Base-by-base conservation (phyloP, 2,113 vertebrate species). In the Onychostoma macrolepis region DNA sequence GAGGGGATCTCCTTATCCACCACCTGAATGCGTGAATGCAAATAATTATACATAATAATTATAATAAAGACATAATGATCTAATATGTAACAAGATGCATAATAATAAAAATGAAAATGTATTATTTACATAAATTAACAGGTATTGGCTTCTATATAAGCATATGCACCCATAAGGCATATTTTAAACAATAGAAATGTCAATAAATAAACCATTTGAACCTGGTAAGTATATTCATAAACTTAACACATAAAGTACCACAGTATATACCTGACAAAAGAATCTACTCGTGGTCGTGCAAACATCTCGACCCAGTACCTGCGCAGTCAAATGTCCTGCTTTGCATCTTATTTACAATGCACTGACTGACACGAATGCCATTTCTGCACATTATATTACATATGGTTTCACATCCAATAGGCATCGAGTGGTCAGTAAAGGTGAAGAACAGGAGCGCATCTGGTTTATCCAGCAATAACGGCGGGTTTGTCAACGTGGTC, bases 301-400 rank as follows among this genome's bases (percentile, higher is more conserved):
- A 30, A 30, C 17, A 61, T 61, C 10, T 61, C 21, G 24, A 61
- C 8, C 4, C 48, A 58, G 38, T 10, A 45, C 41, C 63, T 83
- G 81, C 63, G 81, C 80, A 26, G 21, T 30, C 26, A 50, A 1
- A 65, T 33, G 0, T 21, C 10, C 41, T 33, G 63, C 4, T 83
- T 83, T 83, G 38, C 80, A 71, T 81, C 28, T 82, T 65, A 33
- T 50, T 71, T 36, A 83, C 81, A 24, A 48, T 48, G 61, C n/a
- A 24, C 26, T 21, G 75, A 48, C 48, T 48, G 45, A 4, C 13
- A 33, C 26, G 58, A 21, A 43, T 21, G 80, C 6, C 4, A 21
- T 53, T 33, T 33, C 45, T 8, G 4, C 9, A 33, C 76, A 78
- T 78, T 48, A 67, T 48, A 67, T 21, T 10, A 24, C 17, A 67